Base-by-base conservation (phyloP, 2,113 vertebrate genomes). In the Trachemys scripta region DNA sequence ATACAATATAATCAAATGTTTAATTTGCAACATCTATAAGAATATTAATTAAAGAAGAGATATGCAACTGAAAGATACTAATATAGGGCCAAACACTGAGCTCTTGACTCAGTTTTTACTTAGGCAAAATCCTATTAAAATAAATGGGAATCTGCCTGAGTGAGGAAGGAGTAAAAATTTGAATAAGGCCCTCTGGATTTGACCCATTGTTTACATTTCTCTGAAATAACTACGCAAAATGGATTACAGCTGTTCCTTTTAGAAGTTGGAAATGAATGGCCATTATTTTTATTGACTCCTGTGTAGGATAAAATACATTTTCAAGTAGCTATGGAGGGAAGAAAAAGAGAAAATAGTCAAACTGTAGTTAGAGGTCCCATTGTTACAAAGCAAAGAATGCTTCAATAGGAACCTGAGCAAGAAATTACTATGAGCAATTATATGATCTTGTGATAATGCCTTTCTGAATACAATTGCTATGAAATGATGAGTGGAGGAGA, bases 81-180 rank as follows among this genome's bases (percentile, higher is more conserved):
- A 53, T 94, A 88, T 2, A 56, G 50, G 10, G 75, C 25, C 25
- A 69, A 47, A 88, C 16, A 42, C 1, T 80, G 6, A 47, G 38
- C 38, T 75, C 10, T 24, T n/a, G 19, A 6, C 22, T 47, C 22
- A 45, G 42, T 78, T 78, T 78, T 78, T 47, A 78, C 42, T 47
- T 47, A 78, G 42, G 27, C 47, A 11, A 90, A 95, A 89, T 4
- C 24, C 38, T 10, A 80, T 83, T 88, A 85, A 91, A 93, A 85
- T 2, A 27, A 22, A 31, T 10, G 8, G 1, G 4, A 80, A 5
- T 84, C 62, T 35, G 76, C 50, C 53, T 2, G 9, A 0, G 0
- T 25, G 25, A 89, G 20, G 50, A 47, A 78, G 75, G 75, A 78
- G 25, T 14, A 47, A 92, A 88, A 79, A 94, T 56, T 2, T 35